Evolutionary conservation across 2,113 vertebrate species (phyloP).

Genomic region (Python bivittatus): DNA sequence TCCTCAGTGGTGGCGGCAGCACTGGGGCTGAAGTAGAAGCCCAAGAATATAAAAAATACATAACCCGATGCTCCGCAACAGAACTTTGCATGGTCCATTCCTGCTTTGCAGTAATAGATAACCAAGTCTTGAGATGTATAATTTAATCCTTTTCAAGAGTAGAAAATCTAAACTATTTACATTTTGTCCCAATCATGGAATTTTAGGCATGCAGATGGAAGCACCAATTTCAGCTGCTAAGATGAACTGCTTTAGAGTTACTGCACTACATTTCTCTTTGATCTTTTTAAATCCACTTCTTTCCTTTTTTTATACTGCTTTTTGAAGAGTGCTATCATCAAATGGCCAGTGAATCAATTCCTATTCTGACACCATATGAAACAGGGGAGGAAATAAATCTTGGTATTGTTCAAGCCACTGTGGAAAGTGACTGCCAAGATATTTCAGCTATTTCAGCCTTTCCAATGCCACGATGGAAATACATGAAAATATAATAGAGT

Average conservation of each 20-base stretch:
- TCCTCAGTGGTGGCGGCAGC: too few relatives aligned
- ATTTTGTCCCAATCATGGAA: neutral
- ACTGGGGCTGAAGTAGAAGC: neutral
- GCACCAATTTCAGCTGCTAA: neutral
- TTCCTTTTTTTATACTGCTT: neutral
- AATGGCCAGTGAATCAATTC: neutral
- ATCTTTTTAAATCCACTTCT: neutral
- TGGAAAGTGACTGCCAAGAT: neutral
- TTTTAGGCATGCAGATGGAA: neutral
- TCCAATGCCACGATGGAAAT: slow-evolving; percentile 17
- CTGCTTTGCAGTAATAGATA: neutral
- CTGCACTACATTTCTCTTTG: neutral
- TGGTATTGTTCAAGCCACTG: neutral
- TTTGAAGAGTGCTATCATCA: slow-evolving; percentile 14
- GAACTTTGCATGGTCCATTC: neutral
- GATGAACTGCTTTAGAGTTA: neutral
- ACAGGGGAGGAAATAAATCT: neutral
- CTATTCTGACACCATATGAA: neutral
- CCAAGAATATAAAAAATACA: neutral
- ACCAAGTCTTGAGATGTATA: neutral
- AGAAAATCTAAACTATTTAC: neutral
- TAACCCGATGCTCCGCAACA: neutral
- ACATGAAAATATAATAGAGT: neutral
- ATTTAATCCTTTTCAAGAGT: neutral
- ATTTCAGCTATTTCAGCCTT: neutral